phyloP scores from a whole-genome alignment of 2,888 invertebrate genomes.

The Priapulus caudatus region DNA sequence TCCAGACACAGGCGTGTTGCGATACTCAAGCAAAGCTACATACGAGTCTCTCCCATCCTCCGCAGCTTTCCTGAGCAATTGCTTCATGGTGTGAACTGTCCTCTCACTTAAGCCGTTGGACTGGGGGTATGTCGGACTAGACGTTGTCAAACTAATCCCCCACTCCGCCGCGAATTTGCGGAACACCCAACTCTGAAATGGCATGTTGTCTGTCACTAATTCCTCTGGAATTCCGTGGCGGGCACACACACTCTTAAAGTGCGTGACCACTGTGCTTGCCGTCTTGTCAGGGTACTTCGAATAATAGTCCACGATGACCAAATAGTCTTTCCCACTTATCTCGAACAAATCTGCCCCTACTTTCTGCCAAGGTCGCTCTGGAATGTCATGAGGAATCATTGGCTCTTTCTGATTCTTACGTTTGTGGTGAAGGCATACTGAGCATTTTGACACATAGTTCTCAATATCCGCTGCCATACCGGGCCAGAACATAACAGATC shows the following conservation, averaged over 20 bases:
- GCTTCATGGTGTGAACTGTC: no score
- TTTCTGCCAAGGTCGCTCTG: conserved; percentile 21
- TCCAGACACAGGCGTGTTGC: conserved; percentile 20
- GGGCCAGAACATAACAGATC: no score
- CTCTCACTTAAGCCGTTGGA: no score
- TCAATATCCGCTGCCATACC: no score
- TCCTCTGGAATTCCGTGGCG: conserved; percentile 19
- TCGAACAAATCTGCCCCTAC: conserved; percentile 23
- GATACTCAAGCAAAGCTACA: no score
- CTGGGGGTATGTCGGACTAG: no score
- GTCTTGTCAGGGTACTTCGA: conserved; percentile 23
- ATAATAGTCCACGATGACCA: conserved; percentile 21
- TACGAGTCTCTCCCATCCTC: no score
- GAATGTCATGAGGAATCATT: conserved; percentile 18
- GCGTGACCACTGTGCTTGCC: conserved; percentile 12
- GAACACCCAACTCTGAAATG: no score
- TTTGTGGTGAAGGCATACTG: conserved; percentile 16
- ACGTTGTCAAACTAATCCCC: no score
- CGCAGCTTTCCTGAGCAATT: no score
- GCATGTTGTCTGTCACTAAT: conserved; percentile 17
- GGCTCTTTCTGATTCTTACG: conserved; percentile 17
- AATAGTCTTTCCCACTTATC: conserved; percentile 16
- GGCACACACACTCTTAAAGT: conserved; percentile 17
- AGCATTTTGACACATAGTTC: no score
- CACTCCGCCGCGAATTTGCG: no score